Conservation (phyloP, 2,797 vertebrate genomes). For the Enteromius anoplus region DNA sequence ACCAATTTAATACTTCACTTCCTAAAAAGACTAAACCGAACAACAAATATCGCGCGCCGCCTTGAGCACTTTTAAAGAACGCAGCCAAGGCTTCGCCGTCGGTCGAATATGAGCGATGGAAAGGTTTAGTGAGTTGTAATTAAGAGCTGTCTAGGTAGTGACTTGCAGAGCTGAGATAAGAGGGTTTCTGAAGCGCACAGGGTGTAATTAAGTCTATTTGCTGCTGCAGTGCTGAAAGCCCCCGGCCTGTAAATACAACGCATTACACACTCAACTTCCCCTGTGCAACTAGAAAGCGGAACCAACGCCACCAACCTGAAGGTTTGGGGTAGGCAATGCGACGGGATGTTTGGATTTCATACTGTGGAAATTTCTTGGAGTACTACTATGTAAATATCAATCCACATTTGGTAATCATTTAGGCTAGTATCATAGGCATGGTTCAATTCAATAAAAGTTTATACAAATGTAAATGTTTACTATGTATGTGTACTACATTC, state of each 20-base stretch:
- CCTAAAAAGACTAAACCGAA: slow-evolving; percentile 47
- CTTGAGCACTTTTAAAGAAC: slow-evolving; percentile 56
- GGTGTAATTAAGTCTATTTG: slow-evolving; percentile 80
- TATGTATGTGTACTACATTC: no score
- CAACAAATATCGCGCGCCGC: slow-evolving; percentile 39
- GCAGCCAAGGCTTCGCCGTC: slow-evolving; percentile 63
- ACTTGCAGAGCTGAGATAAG: slow-evolving; percentile 81
- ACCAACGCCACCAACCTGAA: slow-evolving; percentile 10
- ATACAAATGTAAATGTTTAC: neutral
- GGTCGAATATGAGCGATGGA: slow-evolving; percentile 64
- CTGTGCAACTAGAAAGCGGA: neutral
- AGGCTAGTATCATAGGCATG: neutral
- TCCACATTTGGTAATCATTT: neutral
- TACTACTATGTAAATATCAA: neutral
- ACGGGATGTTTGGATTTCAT: slow-evolving; percentile 15
- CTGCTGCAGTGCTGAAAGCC: slow-evolving; percentile 63
- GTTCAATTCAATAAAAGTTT: neutral
- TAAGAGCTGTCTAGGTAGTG: slow-evolving; percentile 74
- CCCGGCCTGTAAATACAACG: slow-evolving; percentile 66
- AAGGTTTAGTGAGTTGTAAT: slow-evolving; percentile 74
- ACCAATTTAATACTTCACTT: slow-evolving; percentile 53
- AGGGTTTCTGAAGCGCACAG: slow-evolving; percentile 69
- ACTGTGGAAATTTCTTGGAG: neutral
- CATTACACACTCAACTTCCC: slow-evolving; percentile 63
- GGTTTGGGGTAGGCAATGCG: neutral